Evolutionary conservation across 2,888 invertebrate genomes (phyloP), one percentile per base, ranked within the genome.

Genomic region (Endotricha flammealis): DNA sequence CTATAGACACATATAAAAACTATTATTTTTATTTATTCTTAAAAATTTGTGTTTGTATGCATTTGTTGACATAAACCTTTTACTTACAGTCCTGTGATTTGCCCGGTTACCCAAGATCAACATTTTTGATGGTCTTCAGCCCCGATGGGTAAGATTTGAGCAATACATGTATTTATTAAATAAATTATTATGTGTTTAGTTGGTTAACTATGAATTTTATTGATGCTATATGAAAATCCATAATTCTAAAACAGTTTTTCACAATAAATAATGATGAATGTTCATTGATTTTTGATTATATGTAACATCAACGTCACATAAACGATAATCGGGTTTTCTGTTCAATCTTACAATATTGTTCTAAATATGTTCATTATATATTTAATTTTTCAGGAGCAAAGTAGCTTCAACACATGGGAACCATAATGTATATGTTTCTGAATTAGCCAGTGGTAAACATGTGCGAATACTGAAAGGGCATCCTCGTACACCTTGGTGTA

Each of bases 331-430:
- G n/a, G n/a, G n/a, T n/a, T n/a, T n/a, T n/a, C n/a, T n/a, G n/a
- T n/a, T n/a, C n/a, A n/a, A n/a, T n/a, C n/a, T n/a, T n/a, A n/a
- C n/a, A n/a, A n/a, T 12, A 17, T 29, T 32, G 23, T 37, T 12
- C 14, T 29, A 38, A 24, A 27, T 7, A 10, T 24, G 27, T 5
- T 4, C 23, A 5, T 10, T 25, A 4, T 31, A 7, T 22, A 25
- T 25, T 22, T 25, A 33, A 35, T 42, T 29, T 71, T 75, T 16
- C 58, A 93, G 95, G 45, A 91, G 91, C 6, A 92, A 91, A 81
- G 91, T 94, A 32, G 96, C 95, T 29, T 95, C 95, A 4, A 93
- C 95, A 1, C 95, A 96, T 82, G 95, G 95, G 11, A 95, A 96
- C 72, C 96, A 96, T 67, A 92, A 93, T 69, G 92, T 96, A 17